A percentile compares a stretch with the other conserved stretches of the same genome.
Evolutionary conservation across 2,797 vertebrate species (phyloP).

Genomic region (Chromobotia macracanthus): DNA sequence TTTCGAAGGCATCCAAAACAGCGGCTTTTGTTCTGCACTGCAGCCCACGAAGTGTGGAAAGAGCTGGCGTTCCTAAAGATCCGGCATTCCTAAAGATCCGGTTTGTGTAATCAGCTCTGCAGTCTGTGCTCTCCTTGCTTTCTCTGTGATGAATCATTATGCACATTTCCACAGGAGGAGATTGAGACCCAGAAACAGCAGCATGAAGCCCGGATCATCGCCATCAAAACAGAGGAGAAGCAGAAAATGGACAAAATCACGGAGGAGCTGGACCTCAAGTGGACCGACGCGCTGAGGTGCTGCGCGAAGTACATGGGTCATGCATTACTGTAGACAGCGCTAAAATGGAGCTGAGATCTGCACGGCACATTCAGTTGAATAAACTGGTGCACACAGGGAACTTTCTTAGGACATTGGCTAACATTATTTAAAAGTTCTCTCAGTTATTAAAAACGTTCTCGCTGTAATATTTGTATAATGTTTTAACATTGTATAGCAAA

Average conservation of each 20-base stretch:
- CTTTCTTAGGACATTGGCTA: no score
- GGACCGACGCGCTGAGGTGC: conserved; percentile 94
- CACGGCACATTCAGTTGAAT: conserved; percentile 26
- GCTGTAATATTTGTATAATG: no score
- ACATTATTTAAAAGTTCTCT: no score
- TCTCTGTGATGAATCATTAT: conserved; percentile 39
- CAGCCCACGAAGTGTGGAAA: conserved; percentile 25
- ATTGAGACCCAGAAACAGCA: conserved; percentile 91
- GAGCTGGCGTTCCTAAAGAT: conserved; percentile 32
- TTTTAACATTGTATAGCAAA: no score
- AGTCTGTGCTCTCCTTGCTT: conserved; percentile 33
- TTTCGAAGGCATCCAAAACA: conserved; percentile 28
- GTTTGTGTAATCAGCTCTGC: conserved; percentile 46
- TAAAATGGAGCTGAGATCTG: conserved; percentile 4
- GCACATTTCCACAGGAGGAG: conserved; percentile 80
- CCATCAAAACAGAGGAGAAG: conserved; percentile 90
- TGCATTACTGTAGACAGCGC: background rate
- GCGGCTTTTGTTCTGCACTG: conserved; percentile 28
- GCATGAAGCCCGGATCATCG: conserved; percentile 85
- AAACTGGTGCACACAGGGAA: background rate
- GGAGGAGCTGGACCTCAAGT: conserved; percentile 91
- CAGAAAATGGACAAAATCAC: conserved; percentile 93
- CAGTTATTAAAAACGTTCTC: no score
- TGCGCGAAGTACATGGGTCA: background rate
- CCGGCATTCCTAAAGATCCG: conserved; percentile 31